Base-by-base conservation (phyloP, 2,113 vertebrate species). In the Rattus rattus region DNA sequence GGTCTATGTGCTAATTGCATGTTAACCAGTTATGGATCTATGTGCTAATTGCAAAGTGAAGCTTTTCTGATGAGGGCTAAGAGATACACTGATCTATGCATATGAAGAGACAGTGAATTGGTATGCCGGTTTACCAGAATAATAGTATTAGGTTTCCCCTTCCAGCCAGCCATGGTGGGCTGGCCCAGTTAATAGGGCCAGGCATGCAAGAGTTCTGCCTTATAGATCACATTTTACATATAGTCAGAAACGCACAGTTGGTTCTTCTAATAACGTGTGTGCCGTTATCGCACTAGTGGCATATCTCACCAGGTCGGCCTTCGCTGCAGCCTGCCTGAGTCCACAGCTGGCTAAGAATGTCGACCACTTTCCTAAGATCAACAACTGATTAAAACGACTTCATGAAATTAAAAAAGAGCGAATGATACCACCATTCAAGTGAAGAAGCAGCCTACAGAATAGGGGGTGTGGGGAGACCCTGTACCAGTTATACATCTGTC, bases 381-480 rank as follows among this genome's bases (percentile, higher is more conserved):
- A 67, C 39, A 20, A 33, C 65, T 67, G 39, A 67, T 43, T 43
- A 33, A 86, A 30, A 17, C 24, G 26, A 67, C 16, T 65, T 85
- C 26, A 33, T 67, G 61, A 85, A 30, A 47, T 65, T 47, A 43
- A 69, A 61, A 61, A n/a, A 13, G 20, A n/a, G 43, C 19, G 14
- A 85, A 85, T n/a, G 59, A 85, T 56, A 30, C 22, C 56, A 43
- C 39, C 28, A 63, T 67, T 85, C 26, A 65, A 47, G 16, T 67
- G 16, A 67, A 6, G 2, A 86, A 10, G 39, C 16, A 86, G 39
- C 39, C 61, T 67, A 65, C 17, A 86, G 28, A 67, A 86, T 47
- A 28, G 39, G n/a, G 4, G n/a, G 9, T 9, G 2, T 10, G 2
- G 11, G 11, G 11, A 13, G 56, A 5, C 1, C 2, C 12, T 61